These are phyloP conservation scores for Volucella zonaria DNA, from an alignment of 2,888 invertebrate species.

Conservation along the genomic window DNA sequence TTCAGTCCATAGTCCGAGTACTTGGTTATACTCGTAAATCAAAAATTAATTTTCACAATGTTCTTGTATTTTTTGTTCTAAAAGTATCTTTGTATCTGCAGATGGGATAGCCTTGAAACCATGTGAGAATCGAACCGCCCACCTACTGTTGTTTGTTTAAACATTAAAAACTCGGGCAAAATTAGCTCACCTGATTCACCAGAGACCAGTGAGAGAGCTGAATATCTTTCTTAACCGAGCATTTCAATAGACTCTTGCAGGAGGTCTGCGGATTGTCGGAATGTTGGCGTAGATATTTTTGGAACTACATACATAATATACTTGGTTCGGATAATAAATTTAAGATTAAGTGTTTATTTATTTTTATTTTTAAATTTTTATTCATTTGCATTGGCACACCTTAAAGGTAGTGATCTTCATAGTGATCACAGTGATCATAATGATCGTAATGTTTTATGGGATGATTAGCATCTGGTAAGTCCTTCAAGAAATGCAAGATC, in stretches of 20 bases:
- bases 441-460: conserved; percentile 10
- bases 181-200: conserved; percentile 27
- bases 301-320: not conserved
- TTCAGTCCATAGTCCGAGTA: not conserved
- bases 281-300: conserved; percentile 10
- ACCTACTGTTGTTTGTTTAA: not conserved
- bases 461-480: too few relatives aligned
- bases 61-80: not conserved
- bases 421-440: not conserved
- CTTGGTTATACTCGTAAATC: not conserved
- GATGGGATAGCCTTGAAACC: not conserved
- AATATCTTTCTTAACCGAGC: not conserved
- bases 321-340: conserved; percentile 27
- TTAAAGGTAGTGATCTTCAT: not conserved
- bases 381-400: conserved; percentile 3
- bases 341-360: conserved; percentile 38
- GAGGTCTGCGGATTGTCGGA: not conserved
- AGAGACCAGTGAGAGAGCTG: not conserved
- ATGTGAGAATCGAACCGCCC: not conserved
- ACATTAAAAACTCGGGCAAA: conserved; percentile 3
- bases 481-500: too few relatives aligned
- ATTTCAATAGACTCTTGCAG: not conserved
- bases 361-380: not conserved
- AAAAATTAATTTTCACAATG: not conserved
- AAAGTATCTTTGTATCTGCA: not conserved